These are phyloP conservation scores for Hololepta plana DNA, from an alignment of 2,888 invertebrate genomes.

Conservation along the genomic window DNA sequence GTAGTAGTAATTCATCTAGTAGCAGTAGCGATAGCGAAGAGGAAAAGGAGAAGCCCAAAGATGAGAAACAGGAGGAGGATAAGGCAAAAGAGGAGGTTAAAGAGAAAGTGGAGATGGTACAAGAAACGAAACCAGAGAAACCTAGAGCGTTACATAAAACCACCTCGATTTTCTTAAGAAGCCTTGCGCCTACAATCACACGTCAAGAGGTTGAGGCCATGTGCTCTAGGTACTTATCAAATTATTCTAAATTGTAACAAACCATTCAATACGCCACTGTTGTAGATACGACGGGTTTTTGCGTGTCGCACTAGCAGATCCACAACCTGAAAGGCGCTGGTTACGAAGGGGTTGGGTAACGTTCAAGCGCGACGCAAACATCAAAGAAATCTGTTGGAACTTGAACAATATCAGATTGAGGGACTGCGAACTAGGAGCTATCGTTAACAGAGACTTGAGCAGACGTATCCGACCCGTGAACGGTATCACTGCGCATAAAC, in stretches of 20 bases:
- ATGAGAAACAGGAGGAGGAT: conserved; percentile 18
- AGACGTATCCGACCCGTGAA: conserved; percentile 83
- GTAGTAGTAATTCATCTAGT: conserved; percentile 30
- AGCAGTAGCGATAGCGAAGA: conserved; percentile 27
- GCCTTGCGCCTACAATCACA: conserved; percentile 89
- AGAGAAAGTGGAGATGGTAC: conserved; percentile 29
- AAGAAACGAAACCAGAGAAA: conserved; percentile 29
- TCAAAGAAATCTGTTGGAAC: conserved; percentile 99
- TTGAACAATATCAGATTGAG: conserved; percentile 84
- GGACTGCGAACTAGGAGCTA: conserved; percentile 85
- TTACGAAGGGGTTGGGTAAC: conserved; percentile 97
- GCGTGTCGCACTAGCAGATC: conserved; percentile 91
- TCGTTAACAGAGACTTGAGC: conserved; percentile 92
- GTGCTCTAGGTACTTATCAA: conserved; percentile 12
- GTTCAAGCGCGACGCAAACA: conserved; percentile 89
- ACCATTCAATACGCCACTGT: no score
- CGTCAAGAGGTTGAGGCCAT: conserved; percentile 52
- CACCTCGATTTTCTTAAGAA: conserved; percentile 89
- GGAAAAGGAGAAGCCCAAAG: conserved; percentile 18
- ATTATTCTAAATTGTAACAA: not conserved
- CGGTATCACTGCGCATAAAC: conserved; percentile 76
- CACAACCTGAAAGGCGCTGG: conserved; percentile 90
- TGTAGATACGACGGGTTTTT: conserved; percentile 85
- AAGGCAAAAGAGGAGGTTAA: conserved; percentile 18
- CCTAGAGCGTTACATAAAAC: conserved; percentile 80